Conservation (phyloP, 2,888 invertebrate species). For the Mystacides longicornis region DNA sequence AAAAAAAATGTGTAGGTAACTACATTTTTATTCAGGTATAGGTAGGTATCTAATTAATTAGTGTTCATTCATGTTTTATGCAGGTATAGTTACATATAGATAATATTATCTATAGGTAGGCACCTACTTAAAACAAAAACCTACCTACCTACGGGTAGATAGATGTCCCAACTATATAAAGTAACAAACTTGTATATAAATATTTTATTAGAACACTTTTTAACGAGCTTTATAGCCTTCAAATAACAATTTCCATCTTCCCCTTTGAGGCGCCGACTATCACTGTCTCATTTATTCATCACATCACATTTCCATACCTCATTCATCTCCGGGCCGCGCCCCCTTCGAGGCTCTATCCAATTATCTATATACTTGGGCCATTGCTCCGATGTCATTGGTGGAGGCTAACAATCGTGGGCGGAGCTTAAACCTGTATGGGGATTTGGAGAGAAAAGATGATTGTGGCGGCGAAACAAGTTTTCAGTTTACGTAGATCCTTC, state of each 20-base stretch:
- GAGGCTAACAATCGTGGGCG: constrained; percentile 24
- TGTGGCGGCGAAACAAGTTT: constrained; percentile 26
- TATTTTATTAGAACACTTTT: constrained; percentile 1
- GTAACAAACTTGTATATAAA: not conserved
- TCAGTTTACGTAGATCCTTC: constrained; percentile 39
- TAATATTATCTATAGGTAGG: no score
- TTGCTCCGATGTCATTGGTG: constrained; percentile 30
- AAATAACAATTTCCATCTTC: constrained; percentile 1
- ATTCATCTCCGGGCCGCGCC: not conserved
- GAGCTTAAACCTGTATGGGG: constrained; percentile 30
- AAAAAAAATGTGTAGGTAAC: no score
- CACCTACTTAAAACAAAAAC: no score
- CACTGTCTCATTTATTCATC: constrained; percentile 10
- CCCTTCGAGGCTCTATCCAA: not conserved
- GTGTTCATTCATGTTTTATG: no score
- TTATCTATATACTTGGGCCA: constrained; percentile 1
- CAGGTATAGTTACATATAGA: no score
- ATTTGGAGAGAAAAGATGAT: no score
- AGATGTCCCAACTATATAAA: not conserved
- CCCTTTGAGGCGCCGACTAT: constrained; percentile 1
- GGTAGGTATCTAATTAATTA: no score
- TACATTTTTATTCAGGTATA: no score
- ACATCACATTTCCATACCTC: constrained; percentile 5
- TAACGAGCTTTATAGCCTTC: not conserved
- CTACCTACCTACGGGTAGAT: no score